Evolutionary conservation across 1,140 invertebrate genomes (phyloP).

Genomic region (Heterodera carotae): DNA sequence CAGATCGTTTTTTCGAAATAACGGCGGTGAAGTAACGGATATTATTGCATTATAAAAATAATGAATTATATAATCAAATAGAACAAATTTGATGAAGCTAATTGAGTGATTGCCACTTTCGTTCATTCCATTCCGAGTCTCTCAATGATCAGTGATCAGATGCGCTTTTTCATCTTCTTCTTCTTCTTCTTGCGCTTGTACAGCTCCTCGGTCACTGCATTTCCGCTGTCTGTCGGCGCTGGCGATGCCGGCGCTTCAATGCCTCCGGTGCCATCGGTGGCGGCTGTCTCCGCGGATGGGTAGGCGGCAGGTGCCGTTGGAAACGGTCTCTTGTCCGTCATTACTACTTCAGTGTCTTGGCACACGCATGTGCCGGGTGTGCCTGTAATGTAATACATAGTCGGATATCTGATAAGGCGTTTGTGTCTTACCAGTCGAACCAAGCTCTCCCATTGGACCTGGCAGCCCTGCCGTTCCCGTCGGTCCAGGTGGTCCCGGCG

Average conservation of each 20-base stretch:
- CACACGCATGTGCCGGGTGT: constrained; percentile 65
- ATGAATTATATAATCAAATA: too few relatives aligned
- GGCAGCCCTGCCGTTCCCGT: constrained; percentile 49
- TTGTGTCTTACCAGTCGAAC: constrained; percentile 50
- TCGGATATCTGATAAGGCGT: too few relatives aligned
- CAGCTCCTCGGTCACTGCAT: background rate
- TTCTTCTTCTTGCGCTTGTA: constrained; percentile 20
- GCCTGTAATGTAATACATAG: too few relatives aligned
- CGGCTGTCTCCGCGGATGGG: constrained; percentile 40
- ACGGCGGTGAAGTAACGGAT: too few relatives aligned
- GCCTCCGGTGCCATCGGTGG: background rate
- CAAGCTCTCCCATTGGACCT: constrained; percentile 58
- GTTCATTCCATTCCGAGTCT: too few relatives aligned
- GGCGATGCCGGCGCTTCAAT: constrained; percentile 13
- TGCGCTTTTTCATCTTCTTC: constrained; percentile 1
- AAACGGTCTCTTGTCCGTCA: constrained; percentile 47
- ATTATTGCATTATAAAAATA: too few relatives aligned
- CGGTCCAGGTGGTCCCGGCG: constrained; percentile 58
- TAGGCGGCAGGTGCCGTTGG: constrained; percentile 47
- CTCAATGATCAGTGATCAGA: background rate
- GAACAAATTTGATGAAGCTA: too few relatives aligned
- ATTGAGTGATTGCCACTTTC: too few relatives aligned
- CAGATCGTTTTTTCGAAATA: too few relatives aligned
- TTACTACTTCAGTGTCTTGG: constrained; percentile 65
- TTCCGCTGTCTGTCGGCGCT: constrained; percentile 24